Base-by-base conservation (phyloP, 2,888 invertebrate species). In the Cryptocephalus primarius region DNA sequence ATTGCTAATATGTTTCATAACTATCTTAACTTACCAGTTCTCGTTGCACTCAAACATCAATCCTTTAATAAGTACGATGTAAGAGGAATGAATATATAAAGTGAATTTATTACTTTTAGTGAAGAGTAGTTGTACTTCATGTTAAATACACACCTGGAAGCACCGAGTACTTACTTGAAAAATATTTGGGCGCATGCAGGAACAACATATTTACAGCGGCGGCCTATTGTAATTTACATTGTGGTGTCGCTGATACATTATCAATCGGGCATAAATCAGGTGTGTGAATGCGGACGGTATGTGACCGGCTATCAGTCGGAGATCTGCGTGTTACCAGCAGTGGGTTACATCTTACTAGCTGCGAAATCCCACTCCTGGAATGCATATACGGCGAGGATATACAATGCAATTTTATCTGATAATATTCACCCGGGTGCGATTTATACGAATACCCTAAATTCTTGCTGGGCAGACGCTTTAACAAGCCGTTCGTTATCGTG, bases 161-260 rank as follows among this genome's bases (percentile, higher is more conserved):
- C 22, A 22, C 22, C 22, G 22, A 22, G 22, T 22, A 22, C 3
- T 22, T 22, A 22, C 22, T 2, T 22, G 22, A 22, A 22, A 22
- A 22, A 22, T 22, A 22, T 22, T 22, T 22, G 22, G 55, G 51
- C 50, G 55, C 56, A 56, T 54, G 55, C 52, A 53, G 49, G 53
- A 56, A 61, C 60, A 61, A 58, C 64, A 64, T 69, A 66, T 68
- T 68, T 68, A 68, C 69, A 68, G 61, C 65, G 53, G 51, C 60
- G 57, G 56, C 58, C 59, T 61, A 63, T 66, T 67, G 68, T 68
- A 68, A 67, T 68, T 69, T 64, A 68, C 68, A 69, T 69, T 68
- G 67, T 65, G 64, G 65, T 65, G 66, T 65, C 59, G 51, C 63
- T 63, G 69, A 69, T 68, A 60, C 63, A 61, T 65, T 68, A 69